Conservation (phyloP, 2,113 vertebrate species). For the Cavia porcellus region DNA sequence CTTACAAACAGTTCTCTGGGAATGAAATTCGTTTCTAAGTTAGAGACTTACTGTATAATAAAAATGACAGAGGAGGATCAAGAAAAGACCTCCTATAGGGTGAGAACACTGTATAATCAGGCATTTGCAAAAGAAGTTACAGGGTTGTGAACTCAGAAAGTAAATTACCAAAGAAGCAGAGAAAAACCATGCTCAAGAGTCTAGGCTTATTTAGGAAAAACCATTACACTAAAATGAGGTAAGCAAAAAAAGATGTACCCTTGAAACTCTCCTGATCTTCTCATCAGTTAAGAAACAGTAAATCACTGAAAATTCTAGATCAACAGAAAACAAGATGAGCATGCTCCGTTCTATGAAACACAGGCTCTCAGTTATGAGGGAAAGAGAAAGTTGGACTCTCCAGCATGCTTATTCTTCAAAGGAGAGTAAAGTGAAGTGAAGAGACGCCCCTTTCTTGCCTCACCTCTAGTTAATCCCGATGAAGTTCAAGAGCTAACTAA, state of each 20-base stretch:
- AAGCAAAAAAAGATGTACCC: neutral
- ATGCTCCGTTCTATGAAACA: fast-evolving
- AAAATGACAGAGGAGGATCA: neutral
- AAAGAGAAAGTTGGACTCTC: neutral
- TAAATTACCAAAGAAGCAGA: neutral
- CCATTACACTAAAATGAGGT: neutral
- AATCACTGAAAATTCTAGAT: neutral
- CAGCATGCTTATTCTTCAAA: neutral
- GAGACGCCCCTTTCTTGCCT: neutral
- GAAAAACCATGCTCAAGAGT: neutral
- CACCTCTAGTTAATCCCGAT: neutral
- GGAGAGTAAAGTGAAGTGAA: neutral
- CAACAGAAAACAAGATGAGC: neutral
- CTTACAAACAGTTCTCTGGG: neutral
- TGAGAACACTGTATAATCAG: neutral
- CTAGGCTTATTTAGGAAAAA: neutral
- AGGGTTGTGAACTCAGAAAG: no score
- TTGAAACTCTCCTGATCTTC: neutral
- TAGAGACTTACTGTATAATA: neutral
- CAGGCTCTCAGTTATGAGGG: neutral
- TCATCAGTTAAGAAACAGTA: neutral
- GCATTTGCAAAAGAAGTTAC: neutral
- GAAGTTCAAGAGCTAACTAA: neutral
- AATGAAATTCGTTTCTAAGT: neutral
- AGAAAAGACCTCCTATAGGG: neutral